phyloP scores from a whole-genome alignment of 2,888 invertebrate genomes.

The Torymus aiolomorphi region DNA sequence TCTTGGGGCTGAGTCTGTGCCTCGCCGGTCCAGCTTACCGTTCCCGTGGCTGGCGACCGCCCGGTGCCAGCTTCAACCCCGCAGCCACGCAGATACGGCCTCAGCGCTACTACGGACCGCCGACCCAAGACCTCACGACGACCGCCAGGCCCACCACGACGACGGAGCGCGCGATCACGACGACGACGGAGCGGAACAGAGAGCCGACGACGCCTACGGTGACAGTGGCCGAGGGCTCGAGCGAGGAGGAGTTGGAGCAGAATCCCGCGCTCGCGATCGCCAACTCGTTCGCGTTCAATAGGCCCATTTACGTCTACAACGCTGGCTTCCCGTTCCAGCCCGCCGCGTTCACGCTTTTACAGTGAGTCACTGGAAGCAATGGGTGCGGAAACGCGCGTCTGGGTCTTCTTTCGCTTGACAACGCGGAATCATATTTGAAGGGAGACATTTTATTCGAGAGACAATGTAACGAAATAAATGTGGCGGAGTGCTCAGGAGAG shows the following conservation, averaged over 20 bases:
- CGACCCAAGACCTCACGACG: constrained; percentile 36
- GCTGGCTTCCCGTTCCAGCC: constrained; percentile 55
- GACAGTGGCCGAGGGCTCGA: constrained; percentile 17
- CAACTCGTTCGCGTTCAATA: constrained; percentile 73
- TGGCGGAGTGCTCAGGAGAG: too few species aligned
- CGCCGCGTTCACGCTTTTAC: not conserved
- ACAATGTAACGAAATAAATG: too few species aligned
- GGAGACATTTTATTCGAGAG: too few species aligned
- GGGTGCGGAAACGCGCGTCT: too few species aligned
- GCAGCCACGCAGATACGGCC: too few species aligned
- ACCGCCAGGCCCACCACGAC: constrained; percentile 47
- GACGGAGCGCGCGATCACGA: constrained; percentile 44
- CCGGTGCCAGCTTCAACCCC: constrained; percentile 67
- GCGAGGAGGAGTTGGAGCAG: constrained; percentile 65
- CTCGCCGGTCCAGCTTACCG: constrained; percentile 64
- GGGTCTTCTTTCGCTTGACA: too few species aligned
- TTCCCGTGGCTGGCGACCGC: constrained; percentile 71
- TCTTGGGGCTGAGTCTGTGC: constrained; percentile 42
- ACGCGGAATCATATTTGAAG: too few species aligned
- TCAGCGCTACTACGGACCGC: constrained; percentile 60
- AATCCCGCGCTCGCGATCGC: constrained; percentile 71
- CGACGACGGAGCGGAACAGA: constrained; percentile 67
- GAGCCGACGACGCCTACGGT: constrained; percentile 63
- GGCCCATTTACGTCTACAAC: constrained; percentile 72
- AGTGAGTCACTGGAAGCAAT: not conserved